phyloP scores from a whole-genome alignment of 1,140 invertebrate species.

The Xylocopa sonorina region DNA sequence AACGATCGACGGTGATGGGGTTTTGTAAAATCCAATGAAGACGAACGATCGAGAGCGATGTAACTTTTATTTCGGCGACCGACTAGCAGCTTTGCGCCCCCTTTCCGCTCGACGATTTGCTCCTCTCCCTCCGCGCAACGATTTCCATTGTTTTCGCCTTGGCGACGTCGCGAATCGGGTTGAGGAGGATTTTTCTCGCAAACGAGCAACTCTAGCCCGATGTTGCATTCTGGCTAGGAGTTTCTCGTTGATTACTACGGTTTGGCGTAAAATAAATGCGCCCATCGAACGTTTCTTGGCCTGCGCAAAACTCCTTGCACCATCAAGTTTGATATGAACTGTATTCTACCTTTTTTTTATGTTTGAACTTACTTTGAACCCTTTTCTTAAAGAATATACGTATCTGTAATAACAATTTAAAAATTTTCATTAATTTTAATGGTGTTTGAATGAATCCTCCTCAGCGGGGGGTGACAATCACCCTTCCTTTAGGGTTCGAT shows the following conservation, averaged over 20 bases:
- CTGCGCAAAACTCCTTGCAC: background rate
- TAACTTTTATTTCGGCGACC: background rate
- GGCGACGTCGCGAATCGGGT: background rate
- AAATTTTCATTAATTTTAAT: no score
- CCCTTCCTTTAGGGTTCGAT: no score
- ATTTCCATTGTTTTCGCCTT: background rate
- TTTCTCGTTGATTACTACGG: background rate
- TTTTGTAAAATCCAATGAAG: background rate
- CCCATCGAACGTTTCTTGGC: background rate
- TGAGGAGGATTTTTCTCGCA: conserved; percentile 3
- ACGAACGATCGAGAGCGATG: background rate
- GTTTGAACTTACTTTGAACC: no score
- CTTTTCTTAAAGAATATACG: no score
- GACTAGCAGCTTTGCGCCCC: background rate
- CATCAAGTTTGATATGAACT: no score
- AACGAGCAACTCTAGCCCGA: background rate
- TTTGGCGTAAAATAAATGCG: background rate
- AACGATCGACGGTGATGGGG: background rate
- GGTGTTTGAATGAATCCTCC: no score
- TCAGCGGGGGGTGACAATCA: no score
- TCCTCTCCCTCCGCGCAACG: background rate
- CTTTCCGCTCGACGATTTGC: background rate
- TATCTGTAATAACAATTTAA: no score
- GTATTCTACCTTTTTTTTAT: no score
- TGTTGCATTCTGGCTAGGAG: background rate